Conservation (phyloP, 2,113 vertebrate genomes). For the Paratilapia polleni region DNA sequence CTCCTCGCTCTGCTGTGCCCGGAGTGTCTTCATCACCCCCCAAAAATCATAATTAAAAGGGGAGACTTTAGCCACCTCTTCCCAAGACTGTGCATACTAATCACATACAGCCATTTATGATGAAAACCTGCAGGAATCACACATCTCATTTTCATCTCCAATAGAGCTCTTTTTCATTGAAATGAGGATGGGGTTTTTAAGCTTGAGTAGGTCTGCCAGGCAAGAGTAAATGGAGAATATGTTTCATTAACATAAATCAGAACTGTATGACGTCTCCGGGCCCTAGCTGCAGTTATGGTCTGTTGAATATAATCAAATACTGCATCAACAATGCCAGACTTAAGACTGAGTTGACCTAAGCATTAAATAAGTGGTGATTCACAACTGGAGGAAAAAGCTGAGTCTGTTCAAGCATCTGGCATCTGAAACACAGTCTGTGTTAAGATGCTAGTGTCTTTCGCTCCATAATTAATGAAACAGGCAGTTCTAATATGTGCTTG, state of each 20-base stretch:
- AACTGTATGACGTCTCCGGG: constrained; percentile 58
- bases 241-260: constrained; percentile 79
- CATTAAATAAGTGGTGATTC: constrained; percentile 30
- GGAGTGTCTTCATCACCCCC: constrained; percentile 13
- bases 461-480: not conserved
- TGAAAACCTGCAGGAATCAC: constrained; percentile 75
- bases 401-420: not conserved
- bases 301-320: constrained; percentile 65
- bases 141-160: constrained; percentile 75
- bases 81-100: constrained; percentile 70
- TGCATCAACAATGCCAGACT: constrained; percentile 55
- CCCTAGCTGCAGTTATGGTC: constrained; percentile 53
- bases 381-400: not conserved
- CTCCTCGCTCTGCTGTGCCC: constrained; percentile 34
- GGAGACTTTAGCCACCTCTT: constrained; percentile 53
- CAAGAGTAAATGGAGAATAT: constrained; percentile 72
- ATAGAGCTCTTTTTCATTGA: constrained; percentile 73
- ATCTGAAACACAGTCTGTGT: not conserved
- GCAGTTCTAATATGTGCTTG: not conserved
- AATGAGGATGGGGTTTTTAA: constrained; percentile 76
- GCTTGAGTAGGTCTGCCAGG: constrained; percentile 73
- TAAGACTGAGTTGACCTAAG: constrained; percentile 30
- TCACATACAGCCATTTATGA: constrained; percentile 64
- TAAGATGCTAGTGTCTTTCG: not conserved
- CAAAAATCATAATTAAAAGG: constrained; percentile 69